These are phyloP conservation scores for Pygoscelis adeliae DNA, from an alignment of 2,113 vertebrate genomes.

Conservation along the genomic window DNA sequence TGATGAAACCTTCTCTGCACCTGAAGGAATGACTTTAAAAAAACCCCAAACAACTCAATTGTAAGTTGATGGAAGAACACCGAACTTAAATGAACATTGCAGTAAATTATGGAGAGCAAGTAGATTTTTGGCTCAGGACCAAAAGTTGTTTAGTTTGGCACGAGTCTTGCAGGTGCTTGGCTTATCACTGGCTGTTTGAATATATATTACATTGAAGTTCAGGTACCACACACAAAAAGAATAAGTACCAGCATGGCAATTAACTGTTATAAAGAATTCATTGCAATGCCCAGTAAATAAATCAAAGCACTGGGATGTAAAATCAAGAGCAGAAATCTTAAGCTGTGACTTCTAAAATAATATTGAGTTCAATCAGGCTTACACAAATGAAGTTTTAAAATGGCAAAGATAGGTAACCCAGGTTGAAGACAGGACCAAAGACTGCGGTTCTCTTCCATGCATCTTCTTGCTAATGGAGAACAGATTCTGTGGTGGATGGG, in stretches of 20 bases:
- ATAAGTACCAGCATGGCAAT: background rate
- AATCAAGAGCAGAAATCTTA: background rate
- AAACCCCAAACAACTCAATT: background rate
- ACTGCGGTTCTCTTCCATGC: background rate
- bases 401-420: background rate
- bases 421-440: background rate
- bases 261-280: background rate
- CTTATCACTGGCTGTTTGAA: slow-evolving; percentile 13
- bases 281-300: background rate
- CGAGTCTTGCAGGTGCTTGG: background rate
- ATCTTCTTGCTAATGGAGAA: background rate
- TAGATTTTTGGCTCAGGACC: background rate
- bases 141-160: slow-evolving; percentile 37
- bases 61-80: background rate
- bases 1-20: background rate
- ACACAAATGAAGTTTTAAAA: background rate
- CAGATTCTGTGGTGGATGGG: background rate
- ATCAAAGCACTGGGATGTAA: background rate
- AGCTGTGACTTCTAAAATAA: background rate
- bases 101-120: background rate
- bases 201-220: background rate
- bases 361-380: background rate
- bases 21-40: slow-evolving; percentile 13
- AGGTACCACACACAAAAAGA: background rate
- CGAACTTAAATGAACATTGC: background rate